Base-by-base conservation (phyloP, 53 echinoderm and acorn worm genomes). In the Temnopleurus reevesii region DNA sequence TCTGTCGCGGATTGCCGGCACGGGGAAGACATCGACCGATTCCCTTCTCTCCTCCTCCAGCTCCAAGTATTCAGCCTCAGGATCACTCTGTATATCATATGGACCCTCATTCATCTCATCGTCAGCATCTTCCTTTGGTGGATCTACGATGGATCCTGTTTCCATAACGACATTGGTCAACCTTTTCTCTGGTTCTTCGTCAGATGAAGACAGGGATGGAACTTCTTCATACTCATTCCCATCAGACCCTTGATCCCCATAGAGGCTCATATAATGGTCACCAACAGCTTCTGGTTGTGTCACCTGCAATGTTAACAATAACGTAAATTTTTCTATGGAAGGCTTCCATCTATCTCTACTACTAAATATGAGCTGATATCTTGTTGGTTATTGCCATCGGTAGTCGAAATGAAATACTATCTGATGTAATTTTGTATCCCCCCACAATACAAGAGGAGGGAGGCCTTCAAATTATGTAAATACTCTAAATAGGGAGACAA, bases 151-250 rank as follows among this genome's bases (percentile, higher is more conserved):
- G 41, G 38, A 23, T 8, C 29, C 8, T 2, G 3, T 19, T 27
- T 55, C 56, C n/a, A 83, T 15, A 9, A 4, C 56, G n/a, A 36
- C 57, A n/a, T 7, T 35, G 0, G 53, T 55, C 33, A 55, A 55
- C 5, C 35, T 24, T 60, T 61, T 61, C 25, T 60, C 46, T 4
- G 4, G 25, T 7, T 61, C 85, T 5, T 59, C 59, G 25, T 85
- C 85, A 3, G 85, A 85, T 45, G 85, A 59, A 1, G 24, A 5
- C 26, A 85, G 10, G 21, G 45, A 24, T 5, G 85, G 85, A 4
- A 85, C 85, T 27, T 85, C 85, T 46, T 85, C 85, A 26, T 85
- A 85, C 29, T 85, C 85, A 45, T 85, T 85, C 12, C 85, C 85
- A 3, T 61, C 85, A 0, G 85, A 85, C 45, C 85, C 85, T 60